Conservation (phyloP, 2,888 invertebrate genomes). For the Glaucopsyche alexis region DNA sequence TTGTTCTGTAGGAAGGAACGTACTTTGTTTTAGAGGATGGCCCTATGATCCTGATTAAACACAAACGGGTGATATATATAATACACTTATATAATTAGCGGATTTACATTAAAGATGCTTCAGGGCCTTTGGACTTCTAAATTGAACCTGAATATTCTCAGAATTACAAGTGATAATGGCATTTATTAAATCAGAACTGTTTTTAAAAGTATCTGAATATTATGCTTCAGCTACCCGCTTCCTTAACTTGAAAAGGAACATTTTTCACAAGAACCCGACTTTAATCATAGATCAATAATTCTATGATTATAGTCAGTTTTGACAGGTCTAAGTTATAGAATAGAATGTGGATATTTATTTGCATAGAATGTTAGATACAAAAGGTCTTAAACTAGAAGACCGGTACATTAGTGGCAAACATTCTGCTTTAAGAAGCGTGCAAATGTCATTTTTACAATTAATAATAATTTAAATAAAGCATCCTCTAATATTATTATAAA, state of each 20-base stretch:
- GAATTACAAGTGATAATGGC: neutral
- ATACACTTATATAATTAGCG: neutral
- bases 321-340: neutral
- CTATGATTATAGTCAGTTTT: neutral
- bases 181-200: neutral
- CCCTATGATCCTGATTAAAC: conserved; percentile 18
- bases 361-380: too few species aligned
- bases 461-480: too few species aligned
- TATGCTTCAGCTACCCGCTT: neutral
- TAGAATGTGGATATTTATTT: too few species aligned
- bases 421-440: too few species aligned
- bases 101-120: neutral
- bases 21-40: neutral
- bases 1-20: neutral
- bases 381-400: too few species aligned
- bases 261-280: neutral
- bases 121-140: neutral
- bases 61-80: neutral
- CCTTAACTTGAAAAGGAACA: neutral
- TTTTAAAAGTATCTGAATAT: neutral
- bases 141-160: neutral
- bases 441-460: too few species aligned
- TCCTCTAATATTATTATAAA: too few species aligned
- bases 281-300: neutral
- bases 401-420: too few species aligned